A percentile compares a stretch with the other conserved stretches of the same genome.
Conservation (phyloP, 2,888 invertebrate species). For the Apamea epomidion region DNA sequence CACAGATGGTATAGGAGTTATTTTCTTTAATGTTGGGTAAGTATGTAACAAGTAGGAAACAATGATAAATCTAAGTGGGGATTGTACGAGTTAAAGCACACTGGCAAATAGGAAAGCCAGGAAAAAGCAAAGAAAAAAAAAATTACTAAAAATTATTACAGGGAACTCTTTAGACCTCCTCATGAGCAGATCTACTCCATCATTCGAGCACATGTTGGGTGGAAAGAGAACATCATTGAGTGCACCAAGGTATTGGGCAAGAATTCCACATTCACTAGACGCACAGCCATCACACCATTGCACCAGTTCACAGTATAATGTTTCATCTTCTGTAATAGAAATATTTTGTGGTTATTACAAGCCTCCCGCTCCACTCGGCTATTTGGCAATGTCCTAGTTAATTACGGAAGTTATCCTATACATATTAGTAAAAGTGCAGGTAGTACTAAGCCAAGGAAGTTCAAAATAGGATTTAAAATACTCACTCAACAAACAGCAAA, state of each 20-base stretch:
- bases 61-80: no score
- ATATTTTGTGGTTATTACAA: constrained; percentile 11
- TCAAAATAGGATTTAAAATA: constrained; percentile 28
- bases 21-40: no score
- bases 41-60: not conserved
- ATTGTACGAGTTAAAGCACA: not conserved
- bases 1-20: no score
- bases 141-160: constrained; percentile 79
- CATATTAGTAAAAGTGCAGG: not conserved
- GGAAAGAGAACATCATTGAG: constrained; percentile 92
- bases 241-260: constrained; percentile 92
- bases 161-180: constrained; percentile 92
- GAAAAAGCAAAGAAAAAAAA: not conserved
- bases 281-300: constrained; percentile 90
- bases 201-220: constrained; percentile 89
- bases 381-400: not conserved
- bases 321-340: constrained; percentile 88
- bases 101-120: not conserved
- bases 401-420: not conserved
- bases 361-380: not conserved
- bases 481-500: constrained; percentile 86
- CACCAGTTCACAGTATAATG: constrained; percentile 91
- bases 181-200: constrained; percentile 93
- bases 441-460: no score
- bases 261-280: constrained; percentile 83